phyloP scores from a whole-genome alignment of 1,140 invertebrate species.

The Nasonia vitripennis region DNA sequence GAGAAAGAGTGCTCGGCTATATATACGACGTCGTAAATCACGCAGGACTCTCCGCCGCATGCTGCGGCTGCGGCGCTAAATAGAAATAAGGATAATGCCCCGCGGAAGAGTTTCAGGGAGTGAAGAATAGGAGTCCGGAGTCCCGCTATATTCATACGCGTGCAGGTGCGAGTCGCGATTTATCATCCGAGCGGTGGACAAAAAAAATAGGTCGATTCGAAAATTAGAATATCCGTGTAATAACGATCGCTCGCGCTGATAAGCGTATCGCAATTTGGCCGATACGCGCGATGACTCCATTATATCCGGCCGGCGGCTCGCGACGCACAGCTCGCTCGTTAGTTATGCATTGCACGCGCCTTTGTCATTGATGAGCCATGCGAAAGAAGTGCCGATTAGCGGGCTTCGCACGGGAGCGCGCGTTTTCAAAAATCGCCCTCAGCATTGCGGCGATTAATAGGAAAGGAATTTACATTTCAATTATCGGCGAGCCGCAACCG shows the following conservation, averaged over 20 bases:
- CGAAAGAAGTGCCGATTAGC: constrained; percentile 36
- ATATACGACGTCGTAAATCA: constrained; percentile 31
- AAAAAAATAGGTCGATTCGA: not conserved
- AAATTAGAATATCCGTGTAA: not conserved
- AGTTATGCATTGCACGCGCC: constrained; percentile 28
- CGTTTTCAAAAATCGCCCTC: not conserved
- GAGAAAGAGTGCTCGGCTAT: not conserved
- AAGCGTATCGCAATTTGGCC: constrained; percentile 11
- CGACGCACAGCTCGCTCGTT: not conserved
- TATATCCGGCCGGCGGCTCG: not conserved
- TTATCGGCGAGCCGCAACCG: not conserved
- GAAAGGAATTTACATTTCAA: constrained; percentile 33
- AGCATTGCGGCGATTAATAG: not conserved
- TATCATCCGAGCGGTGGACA: not conserved
- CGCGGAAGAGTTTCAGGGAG: not conserved
- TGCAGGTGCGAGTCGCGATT: not conserved
- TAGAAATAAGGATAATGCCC: not conserved
- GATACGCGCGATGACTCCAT: constrained; percentile 31
- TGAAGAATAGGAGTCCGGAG: not conserved
- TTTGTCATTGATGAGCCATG: constrained; percentile 47
- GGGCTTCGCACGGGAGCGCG: not conserved
- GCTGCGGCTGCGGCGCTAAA: not conserved
- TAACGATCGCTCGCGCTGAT: not conserved
- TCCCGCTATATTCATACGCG: too few species aligned
- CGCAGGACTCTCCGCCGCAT: not conserved